Base-by-base conservation (phyloP, 2,888 invertebrate genomes). In the Drosophila multiciliata region DNA sequence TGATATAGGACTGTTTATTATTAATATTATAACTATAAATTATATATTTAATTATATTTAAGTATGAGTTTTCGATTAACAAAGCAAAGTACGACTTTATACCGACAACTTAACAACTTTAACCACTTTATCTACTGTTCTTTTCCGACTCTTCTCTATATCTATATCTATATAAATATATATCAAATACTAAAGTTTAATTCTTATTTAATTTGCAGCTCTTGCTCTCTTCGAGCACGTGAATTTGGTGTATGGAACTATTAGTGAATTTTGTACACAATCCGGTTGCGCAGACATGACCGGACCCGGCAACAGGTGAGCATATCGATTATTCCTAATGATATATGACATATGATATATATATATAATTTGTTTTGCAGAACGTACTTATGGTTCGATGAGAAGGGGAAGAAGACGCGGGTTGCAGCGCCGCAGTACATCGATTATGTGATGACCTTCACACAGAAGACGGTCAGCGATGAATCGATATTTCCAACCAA, bases 221-320 rank as follows among this genome's bases (percentile, higher is more conserved):
- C 96, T 99, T 94, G 98, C 98, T 95, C 97, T 99, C 93, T 99
- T 99, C 94, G 99, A 99, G 94, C 99, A 99, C 94, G 98, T 99
- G 91, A 99, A 99, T 95, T 95, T 99, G 94, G 96, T 99, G 92
- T 99, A 99, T 95, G 99, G 99, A 93, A 97, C 98, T 87, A 96
- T 99, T 94, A 98, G 99, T 91, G 99, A 99, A 95, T 99, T 98
- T 95, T 99, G 99, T 95, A 98, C 98, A 92, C 96, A 97, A 94
- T 97, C 97, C 84, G 96, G 96, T 91, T 99, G 99, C 95, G 96
- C 98, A 82, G 98, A 98, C 94, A 99, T 99, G 99, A 96, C 97
- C 91, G 99, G 98, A 91, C 99, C 99, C 78, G 97, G 97, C 93
- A 97, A 97, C 94, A 96, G 96, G 97, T 97, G 94, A 94, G 93